Base-by-base conservation (phyloP, 64 coral and sea anemone species). In the Montipora cactus region DNA sequence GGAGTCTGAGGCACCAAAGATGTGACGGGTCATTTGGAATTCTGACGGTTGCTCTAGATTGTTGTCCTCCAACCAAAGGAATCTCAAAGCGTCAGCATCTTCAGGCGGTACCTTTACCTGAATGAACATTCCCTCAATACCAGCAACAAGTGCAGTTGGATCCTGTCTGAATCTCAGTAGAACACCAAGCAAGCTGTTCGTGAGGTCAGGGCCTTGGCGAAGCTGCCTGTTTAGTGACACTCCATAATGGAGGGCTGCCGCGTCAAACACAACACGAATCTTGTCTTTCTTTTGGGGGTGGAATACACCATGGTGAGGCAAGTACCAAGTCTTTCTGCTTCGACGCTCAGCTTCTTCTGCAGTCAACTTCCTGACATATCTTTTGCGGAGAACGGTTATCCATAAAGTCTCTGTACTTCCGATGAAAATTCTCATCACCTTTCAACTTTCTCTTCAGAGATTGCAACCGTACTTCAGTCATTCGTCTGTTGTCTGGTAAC, bases 1-100 rank as follows among this genome's bases (percentile, higher is more conserved):
- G 16, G 96, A 98, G 18, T 87, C 83, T 12, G 62, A 66, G 0
- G 75, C 85, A 28, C 89, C 96, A 83, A 97, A 96, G 22, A 93
- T 83, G 19, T 96, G 95, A 74, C 71, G 76, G 2, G 50, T n/a
- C 95, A 97, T 96, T 19, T 93, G 88, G 62, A 89, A 95, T 22
- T 95, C 72, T 83, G 15, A 49, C 51, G 68, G 86, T 20, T 18
- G 3, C 58, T 85, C 50, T 20, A 92, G 87, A 50, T 95, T 53
- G 25, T 23, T 88, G 18, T 86, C 13, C 4, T 90, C 47, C 93
- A 93, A 98, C 96, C 90, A 95, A 58, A 93, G 48, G 12, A 89
- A 98, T 11, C 92, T 51, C 13, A 98, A 67, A 2, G 89, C 64
- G 72, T 98, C 90, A 21, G 72, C 23, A 75, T 98, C 93, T 15